Evolutionary conservation across 2,797 vertebrate species (phyloP).

Genomic region (Tarsius wallacei): DNA sequence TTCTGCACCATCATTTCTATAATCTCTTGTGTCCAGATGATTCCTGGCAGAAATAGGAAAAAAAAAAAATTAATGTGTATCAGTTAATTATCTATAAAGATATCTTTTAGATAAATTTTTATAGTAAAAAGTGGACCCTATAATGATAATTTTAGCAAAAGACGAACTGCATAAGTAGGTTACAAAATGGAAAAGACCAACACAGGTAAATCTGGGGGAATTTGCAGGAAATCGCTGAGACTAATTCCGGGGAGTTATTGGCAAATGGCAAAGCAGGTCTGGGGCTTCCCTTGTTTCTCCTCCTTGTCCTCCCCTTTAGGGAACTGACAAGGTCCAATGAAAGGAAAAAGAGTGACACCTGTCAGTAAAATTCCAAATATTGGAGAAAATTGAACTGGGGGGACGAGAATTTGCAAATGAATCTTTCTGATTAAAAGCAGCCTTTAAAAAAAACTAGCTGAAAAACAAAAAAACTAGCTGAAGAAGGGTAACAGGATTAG

Average conservation of each 20-base stretch:
- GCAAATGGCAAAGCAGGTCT: background rate
- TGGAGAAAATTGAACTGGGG: background rate
- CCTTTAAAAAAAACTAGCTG: background rate
- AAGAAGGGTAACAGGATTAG: background rate
- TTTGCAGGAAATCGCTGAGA: background rate
- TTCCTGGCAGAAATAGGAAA: constrained; percentile 9
- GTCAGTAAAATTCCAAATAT: background rate
- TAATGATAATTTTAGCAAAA: background rate
- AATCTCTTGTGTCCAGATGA: constrained; percentile 76
- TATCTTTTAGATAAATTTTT: background rate
- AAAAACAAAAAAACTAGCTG: background rate
- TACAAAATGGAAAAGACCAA: background rate
- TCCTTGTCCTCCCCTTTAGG: background rate
- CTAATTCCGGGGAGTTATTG: background rate
- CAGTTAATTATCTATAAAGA: background rate
- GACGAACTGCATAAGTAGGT: background rate
- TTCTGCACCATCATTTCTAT: constrained; percentile 62
- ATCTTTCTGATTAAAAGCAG: background rate
- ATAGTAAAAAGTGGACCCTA: background rate
- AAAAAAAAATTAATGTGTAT: background rate
- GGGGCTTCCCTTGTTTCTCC: background rate
- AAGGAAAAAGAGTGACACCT: background rate
- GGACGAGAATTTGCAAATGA: background rate
- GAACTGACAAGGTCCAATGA: background rate
- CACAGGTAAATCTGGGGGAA: background rate